Conservation (phyloP, 2,888 invertebrate species). For the Hirtodrosophila cameraria region DNA sequence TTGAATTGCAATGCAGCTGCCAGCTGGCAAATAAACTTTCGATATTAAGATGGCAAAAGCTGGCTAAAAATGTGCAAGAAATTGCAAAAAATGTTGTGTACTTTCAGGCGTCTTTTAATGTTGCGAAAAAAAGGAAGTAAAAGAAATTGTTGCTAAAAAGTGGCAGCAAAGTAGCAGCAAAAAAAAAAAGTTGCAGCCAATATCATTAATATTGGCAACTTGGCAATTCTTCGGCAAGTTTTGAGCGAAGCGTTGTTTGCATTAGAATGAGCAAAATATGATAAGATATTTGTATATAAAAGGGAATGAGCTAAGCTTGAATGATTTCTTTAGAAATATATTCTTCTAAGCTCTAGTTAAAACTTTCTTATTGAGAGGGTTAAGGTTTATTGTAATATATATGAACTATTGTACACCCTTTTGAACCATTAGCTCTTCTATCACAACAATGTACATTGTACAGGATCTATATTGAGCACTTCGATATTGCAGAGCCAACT, state of each 20-base stretch:
- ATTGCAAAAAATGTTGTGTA: conserved; percentile 47
- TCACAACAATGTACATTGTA: too few relatives aligned
- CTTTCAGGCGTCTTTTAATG: conserved; percentile 35
- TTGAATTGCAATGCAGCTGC: conserved; percentile 28
- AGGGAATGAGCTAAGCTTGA: background rate
- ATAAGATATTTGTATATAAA: background rate
- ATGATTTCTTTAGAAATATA: too few relatives aligned
- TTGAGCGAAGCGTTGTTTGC: background rate
- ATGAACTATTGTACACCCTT: too few relatives aligned
- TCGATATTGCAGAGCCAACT: too few relatives aligned
- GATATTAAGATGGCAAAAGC: background rate
- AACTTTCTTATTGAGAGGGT: too few relatives aligned
- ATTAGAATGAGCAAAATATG: too few relatives aligned
- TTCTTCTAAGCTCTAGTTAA: too few relatives aligned
- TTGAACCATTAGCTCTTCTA: too few relatives aligned
- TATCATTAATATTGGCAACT: conserved; percentile 27
- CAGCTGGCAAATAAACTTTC: conserved; percentile 14
- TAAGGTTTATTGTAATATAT: too few relatives aligned
- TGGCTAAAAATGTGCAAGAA: background rate
- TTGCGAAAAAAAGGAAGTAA: background rate
- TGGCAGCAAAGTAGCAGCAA: conserved; percentile 6
- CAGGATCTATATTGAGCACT: too few relatives aligned
- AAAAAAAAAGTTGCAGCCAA: background rate
- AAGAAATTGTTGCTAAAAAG: background rate
- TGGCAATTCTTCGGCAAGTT: conserved; percentile 6